phyloP scores from a whole-genome alignment of 1,140 invertebrate genomes.

The Popillia japonica region DNA sequence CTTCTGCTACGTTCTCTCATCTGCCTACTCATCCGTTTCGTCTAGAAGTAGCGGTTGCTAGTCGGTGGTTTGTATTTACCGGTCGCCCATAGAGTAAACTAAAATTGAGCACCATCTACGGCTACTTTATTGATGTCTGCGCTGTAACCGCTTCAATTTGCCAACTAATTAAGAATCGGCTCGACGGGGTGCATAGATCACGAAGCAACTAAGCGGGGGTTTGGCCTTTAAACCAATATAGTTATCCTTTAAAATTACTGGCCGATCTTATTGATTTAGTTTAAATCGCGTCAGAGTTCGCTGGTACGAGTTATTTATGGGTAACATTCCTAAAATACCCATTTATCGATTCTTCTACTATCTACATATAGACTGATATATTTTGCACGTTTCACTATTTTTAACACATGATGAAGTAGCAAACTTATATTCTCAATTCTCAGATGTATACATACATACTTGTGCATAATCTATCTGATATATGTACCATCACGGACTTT shows the following conservation, averaged over 20 bases:
- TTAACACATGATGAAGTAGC: too few species aligned
- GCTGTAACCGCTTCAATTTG: neutral
- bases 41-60: neutral
- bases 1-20: neutral
- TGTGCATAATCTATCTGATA: too few species aligned
- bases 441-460: too few species aligned
- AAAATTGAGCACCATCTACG: neutral
- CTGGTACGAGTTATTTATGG: neutral
- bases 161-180: slow-evolving; percentile 18
- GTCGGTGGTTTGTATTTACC: neutral
- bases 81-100: neutral
- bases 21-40: slow-evolving; percentile 4
- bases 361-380: too few species aligned
- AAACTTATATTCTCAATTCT: too few species aligned
- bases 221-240: neutral
- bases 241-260: neutral
- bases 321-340: neutral
- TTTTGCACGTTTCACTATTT: too few species aligned
- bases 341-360: neutral
- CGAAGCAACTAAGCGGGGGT: neutral
- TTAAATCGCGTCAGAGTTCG: neutral
- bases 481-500: too few species aligned
- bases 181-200: slow-evolving; percentile 16
- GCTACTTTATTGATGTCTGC: slow-evolving; percentile 25
- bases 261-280: slow-evolving; percentile 17